Conservation (phyloP, 2,797 vertebrate species). For the Astyanax mexicanus region DNA sequence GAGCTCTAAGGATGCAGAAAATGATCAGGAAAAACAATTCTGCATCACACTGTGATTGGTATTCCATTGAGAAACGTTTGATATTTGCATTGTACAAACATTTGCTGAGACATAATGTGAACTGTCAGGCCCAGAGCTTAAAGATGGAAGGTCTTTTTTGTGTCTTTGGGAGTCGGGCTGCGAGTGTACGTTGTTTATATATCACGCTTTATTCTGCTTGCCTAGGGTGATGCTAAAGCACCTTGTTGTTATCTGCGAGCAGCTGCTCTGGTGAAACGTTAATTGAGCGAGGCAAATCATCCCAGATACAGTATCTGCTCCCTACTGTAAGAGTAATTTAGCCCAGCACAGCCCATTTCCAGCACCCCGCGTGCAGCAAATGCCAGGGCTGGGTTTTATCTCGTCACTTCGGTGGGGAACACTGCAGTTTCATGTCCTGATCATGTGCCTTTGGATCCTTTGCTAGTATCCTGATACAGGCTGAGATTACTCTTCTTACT, state of each 20-base stretch:
- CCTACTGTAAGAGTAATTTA: conserved; percentile 57
- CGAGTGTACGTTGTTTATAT: conserved; percentile 57
- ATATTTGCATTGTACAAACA: background rate
- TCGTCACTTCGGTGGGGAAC: conserved; percentile 63
- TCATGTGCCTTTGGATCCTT: conserved; percentile 64
- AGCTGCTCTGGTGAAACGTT: conserved; percentile 79
- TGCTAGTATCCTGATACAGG: conserved; percentile 68
- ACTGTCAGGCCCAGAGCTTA: conserved; percentile 18
- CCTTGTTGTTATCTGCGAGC: conserved; percentile 69
- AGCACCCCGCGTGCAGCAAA: conserved; percentile 65
- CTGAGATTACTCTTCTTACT: conserved; percentile 55
- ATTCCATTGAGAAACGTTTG: background rate
- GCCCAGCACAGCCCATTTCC: conserved; percentile 45
- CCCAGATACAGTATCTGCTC: conserved; percentile 74
- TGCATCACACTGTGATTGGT: background rate
- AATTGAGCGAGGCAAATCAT: conserved; percentile 80
- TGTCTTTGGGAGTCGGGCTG: conserved; percentile 11
- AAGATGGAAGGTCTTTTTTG: conserved; percentile 19
- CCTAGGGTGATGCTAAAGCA: conserved; percentile 63
- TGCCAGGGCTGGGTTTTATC: conserved; percentile 64
- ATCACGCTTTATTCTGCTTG: conserved; percentile 66
- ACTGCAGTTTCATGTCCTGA: conserved; percentile 55
- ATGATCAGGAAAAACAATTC: background rate
- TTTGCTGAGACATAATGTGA: conserved; percentile 11
- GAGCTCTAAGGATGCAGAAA: background rate